Evolutionary conservation across 2,888 invertebrate species (phyloP), one percentile per base, ranked within the genome.

Genomic region (Sphaerophoria taeniata): DNA sequence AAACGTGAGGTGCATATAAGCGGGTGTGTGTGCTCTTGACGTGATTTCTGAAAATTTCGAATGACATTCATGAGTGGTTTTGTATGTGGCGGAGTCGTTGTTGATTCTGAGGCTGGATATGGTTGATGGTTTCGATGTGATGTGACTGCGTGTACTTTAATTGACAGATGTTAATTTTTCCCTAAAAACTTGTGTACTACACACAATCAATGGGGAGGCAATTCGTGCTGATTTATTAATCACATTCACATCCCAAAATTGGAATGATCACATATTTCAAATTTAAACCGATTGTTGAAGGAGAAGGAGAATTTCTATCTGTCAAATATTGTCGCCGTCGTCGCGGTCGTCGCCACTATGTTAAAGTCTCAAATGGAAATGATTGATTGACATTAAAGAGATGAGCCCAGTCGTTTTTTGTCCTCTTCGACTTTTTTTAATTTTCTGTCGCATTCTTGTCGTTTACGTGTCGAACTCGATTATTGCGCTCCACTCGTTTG

Each of bases 111-210:
- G 33, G 33, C 53, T 33, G n/a, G 55, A 24, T 24, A 6, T 56
- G 16, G 34, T 24, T 33, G 67, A 12, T 63, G 63, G 63, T 65
- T 24, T 24, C 34, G 49, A 45, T 65, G 67, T 67, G 53, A 53
- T 49, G 74, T 56, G 24, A 24, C 24, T 24, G 71, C 71, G 58
- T 55, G 43, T 9, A n/a, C 43, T 70, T 74, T 78, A 78, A 78
- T 83, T 83, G 78, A 78, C 74, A 83, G 83, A 70, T 83, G 83
- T 83, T 83, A 78, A 78, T 78, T 83, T 73, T 69, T 73, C 63
- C 49, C 53, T 65, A 65, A 78, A 24, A 78, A 78, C 63, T 60
- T 34, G 34, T 72, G 72, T 67, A 55, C 53, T 60, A 72, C 71
- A 67, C 49, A 31, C 45, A 60, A 45, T 43, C 24, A 24, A 24